Conservation (phyloP, 2,113 vertebrate species). For the Nothobranchius furzeri region DNA sequence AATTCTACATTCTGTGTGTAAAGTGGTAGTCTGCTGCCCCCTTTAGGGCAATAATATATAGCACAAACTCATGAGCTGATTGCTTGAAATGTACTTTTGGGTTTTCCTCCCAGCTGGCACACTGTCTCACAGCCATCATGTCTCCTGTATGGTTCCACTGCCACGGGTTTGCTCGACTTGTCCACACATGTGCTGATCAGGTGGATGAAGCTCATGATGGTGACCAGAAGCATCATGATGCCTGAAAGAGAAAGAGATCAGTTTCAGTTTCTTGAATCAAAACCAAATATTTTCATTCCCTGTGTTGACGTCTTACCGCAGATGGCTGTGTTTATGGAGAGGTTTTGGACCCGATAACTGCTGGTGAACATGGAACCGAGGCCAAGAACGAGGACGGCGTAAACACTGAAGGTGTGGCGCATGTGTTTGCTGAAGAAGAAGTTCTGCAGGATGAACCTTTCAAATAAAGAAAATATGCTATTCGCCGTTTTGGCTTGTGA, state of each 20-base stretch:
- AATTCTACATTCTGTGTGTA: background rate
- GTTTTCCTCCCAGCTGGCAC: constrained; percentile 9
- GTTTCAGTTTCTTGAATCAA: background rate
- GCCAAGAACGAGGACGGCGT: constrained; percentile 64
- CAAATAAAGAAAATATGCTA: background rate
- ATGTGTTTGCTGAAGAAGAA: constrained; percentile 54
- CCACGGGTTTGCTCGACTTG: background rate
- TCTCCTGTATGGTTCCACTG: background rate
- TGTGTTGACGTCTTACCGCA: constrained; percentile 56
- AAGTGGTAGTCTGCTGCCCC: constrained; percentile 43
- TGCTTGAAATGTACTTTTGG: background rate
- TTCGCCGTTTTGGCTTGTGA: background rate
- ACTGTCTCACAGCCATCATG: constrained; percentile 16
- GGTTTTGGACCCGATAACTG: constrained; percentile 33
- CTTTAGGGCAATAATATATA: constrained; percentile 29
- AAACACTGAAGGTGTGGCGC: constrained; percentile 63
- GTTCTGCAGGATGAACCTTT: constrained; percentile 67
- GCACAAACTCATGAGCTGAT: constrained; percentile 9
- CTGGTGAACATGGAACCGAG: constrained; percentile 66
- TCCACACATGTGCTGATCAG: constrained; percentile 30
- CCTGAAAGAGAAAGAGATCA: constrained; percentile 22
- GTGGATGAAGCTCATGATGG: constrained; percentile 39
- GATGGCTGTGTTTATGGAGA: constrained; percentile 58
- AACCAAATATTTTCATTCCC: background rate
- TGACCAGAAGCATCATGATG: constrained; percentile 50